Base-by-base conservation (phyloP, 2,888 invertebrate genomes). In the Lasioglossum pauxillum region DNA sequence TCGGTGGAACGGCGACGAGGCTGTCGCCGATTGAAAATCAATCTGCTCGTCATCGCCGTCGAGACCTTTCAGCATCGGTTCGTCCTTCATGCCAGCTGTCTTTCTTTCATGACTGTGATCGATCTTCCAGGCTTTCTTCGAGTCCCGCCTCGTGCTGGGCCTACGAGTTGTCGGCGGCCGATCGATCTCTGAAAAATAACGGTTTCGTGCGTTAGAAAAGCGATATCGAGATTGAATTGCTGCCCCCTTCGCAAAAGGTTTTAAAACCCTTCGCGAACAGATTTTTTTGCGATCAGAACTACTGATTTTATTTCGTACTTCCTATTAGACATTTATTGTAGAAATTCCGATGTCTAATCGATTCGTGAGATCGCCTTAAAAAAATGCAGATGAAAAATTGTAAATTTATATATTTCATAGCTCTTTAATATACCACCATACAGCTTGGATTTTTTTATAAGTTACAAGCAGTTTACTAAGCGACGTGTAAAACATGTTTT, bases 1-100 rank as follows among this genome's bases (percentile, higher is more conserved):
- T 14, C 88, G 92, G 85, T 91, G 92, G 86, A 93, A 91, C 77
- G 89, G 89, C 82, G 92, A 91, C 71, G 93, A 92, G 76, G 94
- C 93, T 57, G 91, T 92, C 60, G 93, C 92, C 78, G 93, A 93
- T 89, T 93, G 91, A 84, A 93, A 93, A 91, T 94, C 93, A 81
- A 92, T 91, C 89, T 92, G 91, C 53, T 93, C 93, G 67, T 92
- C 92, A 77, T 90, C 92, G 72, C 88, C 90, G 35, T 92, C 92
- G 78, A 88, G 89, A n/a, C 92, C 93, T 81, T 93, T 94, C 78
- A 90, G 74, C 84, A 92, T 91, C 81, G 93, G 90, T 78, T 93
- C 94, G 87, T 95, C 94, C 87, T 92, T 93, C 91, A 94, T 94
- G 35, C 93, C 94, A 2, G 92, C 93, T 2, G 91, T 90, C 78